Evolutionary conservation across 2,888 invertebrate genomes (phyloP).

Genomic region (Platerodrilus igneus): DNA sequence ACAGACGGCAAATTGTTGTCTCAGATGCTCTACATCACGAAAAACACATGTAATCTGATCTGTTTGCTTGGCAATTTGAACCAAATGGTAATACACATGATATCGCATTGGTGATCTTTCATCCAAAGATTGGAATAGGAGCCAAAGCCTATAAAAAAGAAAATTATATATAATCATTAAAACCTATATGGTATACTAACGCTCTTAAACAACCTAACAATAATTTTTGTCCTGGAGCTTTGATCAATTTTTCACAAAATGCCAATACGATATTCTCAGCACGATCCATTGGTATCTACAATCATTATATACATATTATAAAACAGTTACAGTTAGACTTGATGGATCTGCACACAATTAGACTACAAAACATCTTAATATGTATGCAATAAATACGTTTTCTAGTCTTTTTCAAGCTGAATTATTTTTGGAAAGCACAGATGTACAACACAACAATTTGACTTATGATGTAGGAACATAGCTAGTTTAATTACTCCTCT

Average conservation of each 20-base stretch:
- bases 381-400: not conserved
- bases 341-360: constrained; percentile 3
- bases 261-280: constrained; percentile 84
- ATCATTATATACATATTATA: constrained; percentile 16
- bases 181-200: constrained; percentile 61
- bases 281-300: constrained; percentile 77
- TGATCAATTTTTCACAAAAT: constrained; percentile 88
- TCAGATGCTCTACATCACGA: constrained; percentile 76
- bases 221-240: constrained; percentile 76
- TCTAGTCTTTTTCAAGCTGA: too few relatives aligned
- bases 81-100: constrained; percentile 87
- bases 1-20: constrained; percentile 72
- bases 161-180: not conserved
- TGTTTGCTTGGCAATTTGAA: constrained; percentile 83
- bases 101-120: constrained; percentile 80
- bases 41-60: constrained; percentile 83
- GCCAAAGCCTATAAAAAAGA: constrained; percentile 67
- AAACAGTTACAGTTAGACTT: too few relatives aligned
- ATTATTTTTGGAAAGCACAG: too few relatives aligned
- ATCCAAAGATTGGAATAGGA: constrained; percentile 88
- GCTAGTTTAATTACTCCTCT: too few relatives aligned
- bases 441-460: too few relatives aligned
- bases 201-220: constrained; percentile 79
- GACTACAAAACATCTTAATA: constrained; percentile 14
- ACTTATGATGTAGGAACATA: too few relatives aligned